Percentiles rank a stretch among this genome's conserved stretches.
phyloP scores from a whole-genome alignment of 1,140 invertebrate genomes.

The Leptinotarsa undecemlineata region DNA sequence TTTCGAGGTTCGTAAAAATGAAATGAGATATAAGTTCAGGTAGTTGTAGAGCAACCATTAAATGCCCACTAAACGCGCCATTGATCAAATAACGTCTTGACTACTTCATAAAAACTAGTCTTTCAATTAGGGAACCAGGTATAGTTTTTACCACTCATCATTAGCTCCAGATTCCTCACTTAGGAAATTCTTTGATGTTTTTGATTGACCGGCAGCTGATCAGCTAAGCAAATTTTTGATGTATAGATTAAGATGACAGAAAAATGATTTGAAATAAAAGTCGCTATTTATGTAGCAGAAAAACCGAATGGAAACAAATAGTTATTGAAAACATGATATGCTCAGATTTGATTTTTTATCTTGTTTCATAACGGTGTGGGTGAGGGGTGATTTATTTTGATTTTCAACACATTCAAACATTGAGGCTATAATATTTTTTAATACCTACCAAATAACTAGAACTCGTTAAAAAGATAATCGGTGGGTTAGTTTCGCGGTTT shows the following conservation, averaged over 20 bases:
- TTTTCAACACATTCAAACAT: no score
- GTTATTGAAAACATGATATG: no score
- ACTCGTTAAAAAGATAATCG: no score
- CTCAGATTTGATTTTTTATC: no score
- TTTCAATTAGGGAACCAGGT: neutral
- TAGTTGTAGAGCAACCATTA: neutral
- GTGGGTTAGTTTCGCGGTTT: no score
- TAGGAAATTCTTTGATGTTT: neutral
- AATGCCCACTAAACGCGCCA: neutral
- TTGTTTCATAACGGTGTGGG: no score
- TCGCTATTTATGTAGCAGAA: no score
- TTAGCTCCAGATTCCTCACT: conserved; percentile 5
- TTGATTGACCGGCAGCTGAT: neutral
- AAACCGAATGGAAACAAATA: no score
- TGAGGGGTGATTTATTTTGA: no score
- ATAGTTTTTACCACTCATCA: conserved; percentile 12
- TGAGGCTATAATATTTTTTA: no score
- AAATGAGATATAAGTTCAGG: neutral
- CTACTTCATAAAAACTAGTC: conserved; percentile 10
- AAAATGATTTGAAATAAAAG: no score
- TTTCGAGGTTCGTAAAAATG: neutral
- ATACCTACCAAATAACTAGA: no score
- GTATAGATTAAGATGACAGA: neutral
- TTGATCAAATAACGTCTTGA: conserved; percentile 14
- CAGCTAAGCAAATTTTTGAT: neutral